Conservation (phyloP, 1,140 invertebrate genomes). For the Musca domestica region DNA sequence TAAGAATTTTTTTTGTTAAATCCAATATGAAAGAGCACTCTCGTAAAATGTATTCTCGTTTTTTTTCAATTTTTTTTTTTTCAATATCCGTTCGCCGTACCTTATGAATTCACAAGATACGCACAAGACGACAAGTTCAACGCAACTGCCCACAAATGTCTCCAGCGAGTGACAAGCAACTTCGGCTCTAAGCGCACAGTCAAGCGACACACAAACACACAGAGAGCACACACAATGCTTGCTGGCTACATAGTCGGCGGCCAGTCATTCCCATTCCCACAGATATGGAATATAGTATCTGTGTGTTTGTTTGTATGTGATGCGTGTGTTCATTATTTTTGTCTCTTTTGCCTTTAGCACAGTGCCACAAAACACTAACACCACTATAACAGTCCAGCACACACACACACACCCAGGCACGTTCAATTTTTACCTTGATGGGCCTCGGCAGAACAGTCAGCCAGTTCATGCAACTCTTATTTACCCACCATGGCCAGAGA, state of each 20-base stretch:
- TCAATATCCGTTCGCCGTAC: conserved; percentile 1
- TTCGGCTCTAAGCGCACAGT: conserved; percentile 13
- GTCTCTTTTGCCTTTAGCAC: conserved; percentile 18
- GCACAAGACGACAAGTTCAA: conserved; percentile 45
- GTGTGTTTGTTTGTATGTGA: background rate
- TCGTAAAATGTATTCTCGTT: conserved; percentile 1
- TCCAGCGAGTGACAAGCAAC: conserved; percentile 20
- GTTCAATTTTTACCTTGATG: background rate
- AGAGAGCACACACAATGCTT: background rate
- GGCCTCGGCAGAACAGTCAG: background rate
- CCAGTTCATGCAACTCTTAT: conserved; percentile 8
- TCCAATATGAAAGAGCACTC: conserved; percentile 10
- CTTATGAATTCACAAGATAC: conserved; percentile 23
- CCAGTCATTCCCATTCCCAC: too few relatives aligned
- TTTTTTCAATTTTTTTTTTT: background rate
- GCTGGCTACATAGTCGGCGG: too few relatives aligned
- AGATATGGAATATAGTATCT: background rate
- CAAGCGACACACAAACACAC: conserved; percentile 1
- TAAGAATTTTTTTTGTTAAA: background rate
- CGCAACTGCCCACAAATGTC: conserved; percentile 38
- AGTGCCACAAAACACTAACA: background rate
- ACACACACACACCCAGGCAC: conserved; percentile 1
- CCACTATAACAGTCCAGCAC: background rate
- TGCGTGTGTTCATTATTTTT: background rate
- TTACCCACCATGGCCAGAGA: background rate